phyloP scores from a whole-genome alignment of 2,888 invertebrate genomes.

The Acleris cristana region DNA sequence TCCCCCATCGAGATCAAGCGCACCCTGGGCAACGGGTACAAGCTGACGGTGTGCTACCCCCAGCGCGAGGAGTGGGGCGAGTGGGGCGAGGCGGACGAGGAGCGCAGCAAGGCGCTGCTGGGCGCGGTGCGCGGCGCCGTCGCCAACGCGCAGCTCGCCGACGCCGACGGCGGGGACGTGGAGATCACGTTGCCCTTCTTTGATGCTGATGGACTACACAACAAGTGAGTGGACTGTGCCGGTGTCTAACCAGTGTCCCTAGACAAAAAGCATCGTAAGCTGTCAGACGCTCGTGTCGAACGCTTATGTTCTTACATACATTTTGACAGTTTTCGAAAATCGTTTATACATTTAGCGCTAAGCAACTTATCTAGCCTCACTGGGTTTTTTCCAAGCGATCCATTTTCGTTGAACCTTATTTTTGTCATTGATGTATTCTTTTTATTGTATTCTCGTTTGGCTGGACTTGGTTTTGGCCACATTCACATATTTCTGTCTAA shows the following conservation, averaged over 20 bases:
- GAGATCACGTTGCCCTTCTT: slow-evolving; percentile 80
- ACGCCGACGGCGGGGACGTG: slow-evolving; percentile 66
- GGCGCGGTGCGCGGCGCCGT: slow-evolving; percentile 67
- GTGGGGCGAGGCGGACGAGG: slow-evolving; percentile 48
- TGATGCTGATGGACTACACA: slow-evolving; percentile 74
- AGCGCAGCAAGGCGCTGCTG: slow-evolving; percentile 68
- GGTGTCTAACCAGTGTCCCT: no score
- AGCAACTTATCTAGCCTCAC: no score
- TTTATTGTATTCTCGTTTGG: no score
- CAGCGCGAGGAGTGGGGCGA: slow-evolving; percentile 29
- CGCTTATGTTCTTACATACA: no score
- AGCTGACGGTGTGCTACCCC: slow-evolving; percentile 74
- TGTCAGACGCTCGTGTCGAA: no score
- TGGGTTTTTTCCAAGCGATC: neutral
- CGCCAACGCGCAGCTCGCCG: slow-evolving; percentile 71
- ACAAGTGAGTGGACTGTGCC: slow-evolving; percentile 72
- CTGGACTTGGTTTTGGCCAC: no score
- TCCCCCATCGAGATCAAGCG: slow-evolving; percentile 83
- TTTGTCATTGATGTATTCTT: no score
- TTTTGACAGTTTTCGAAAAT: no score
- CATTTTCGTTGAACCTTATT: no score
- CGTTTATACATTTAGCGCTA: no score
- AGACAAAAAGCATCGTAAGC: no score
- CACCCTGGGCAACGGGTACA: slow-evolving; percentile 83
- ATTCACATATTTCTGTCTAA: no score